Base-by-base conservation (phyloP, 2,113 vertebrate genomes). In the Pongo pygmaeus region DNA sequence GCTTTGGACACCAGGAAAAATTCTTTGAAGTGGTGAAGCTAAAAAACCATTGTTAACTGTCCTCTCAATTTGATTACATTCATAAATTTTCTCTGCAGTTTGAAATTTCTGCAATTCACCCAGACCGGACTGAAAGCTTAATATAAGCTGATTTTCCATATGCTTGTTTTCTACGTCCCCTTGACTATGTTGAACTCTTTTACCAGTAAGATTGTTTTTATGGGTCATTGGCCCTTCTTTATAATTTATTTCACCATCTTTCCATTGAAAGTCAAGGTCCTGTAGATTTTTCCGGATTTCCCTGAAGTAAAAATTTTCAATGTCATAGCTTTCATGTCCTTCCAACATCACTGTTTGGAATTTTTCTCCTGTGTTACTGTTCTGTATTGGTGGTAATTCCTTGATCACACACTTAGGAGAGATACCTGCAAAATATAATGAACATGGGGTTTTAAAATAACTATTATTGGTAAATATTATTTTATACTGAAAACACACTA, bases 391-490 rank as follows among this genome's bases (percentile, higher is more conserved):
- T 69, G 86, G 50, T 80, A 67, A 89, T 59, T 90, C 32, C 52
- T 93, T 95, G 77, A 93, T 84, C 55, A 57, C 7, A 57, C 52
- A n/a, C 57, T 32, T 35, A 69, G 79, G 8, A 79, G 12, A 93
- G 38, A 67, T 25, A 88, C 50, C 93, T 95, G 57, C 25, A 93
- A 90, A 32, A 95, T 55, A 89, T 46, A 95, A 92, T 55, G 10
- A 69, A 18, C 40, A 90, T 5, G 67, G n/a, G 12, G 40, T n/a
- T 80, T 55, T 17, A n/a, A 78, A 61, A 94, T 94, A 93, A 64
- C 57, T 87, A 83, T 5, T 74, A 20, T 25, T 64, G 14, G 17
- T 40, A 94, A 64, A 81, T 46, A 75, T 84, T 23, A 6, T 48
- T 40, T 84, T 22, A 40, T 70, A 46, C 16, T 35, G 35, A 93